A percentile compares a stretch with the other conserved stretches of the same genome.
phyloP scores from a whole-genome alignment of 2,888 invertebrate species.

The Camptogramma bilineatum region DNA sequence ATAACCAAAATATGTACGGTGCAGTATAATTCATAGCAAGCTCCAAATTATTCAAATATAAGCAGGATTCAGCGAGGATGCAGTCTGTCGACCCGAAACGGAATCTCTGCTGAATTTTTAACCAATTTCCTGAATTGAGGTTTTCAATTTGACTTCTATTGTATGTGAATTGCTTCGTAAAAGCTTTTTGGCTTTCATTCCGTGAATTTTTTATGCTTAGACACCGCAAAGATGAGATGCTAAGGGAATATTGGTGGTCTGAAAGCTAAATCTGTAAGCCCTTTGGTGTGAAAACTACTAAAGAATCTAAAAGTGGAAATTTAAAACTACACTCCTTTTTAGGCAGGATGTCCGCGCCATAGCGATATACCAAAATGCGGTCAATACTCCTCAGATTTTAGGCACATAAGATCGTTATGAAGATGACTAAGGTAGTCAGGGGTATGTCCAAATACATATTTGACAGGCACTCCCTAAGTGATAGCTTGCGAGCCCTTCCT shows the following conservation, averaged over 20 bases:
- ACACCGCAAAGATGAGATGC: background rate
- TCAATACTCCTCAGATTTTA: too few species aligned
- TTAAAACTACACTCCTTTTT: background rate
- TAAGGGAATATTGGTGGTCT: background rate
- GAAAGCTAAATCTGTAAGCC: background rate
- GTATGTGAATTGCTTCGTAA: constrained; percentile 24
- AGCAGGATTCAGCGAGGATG: constrained; percentile 26
- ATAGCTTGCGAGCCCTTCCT: too few species aligned
- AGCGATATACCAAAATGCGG: too few species aligned
- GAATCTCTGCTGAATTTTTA: constrained; percentile 30
- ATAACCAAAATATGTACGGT: constrained; percentile 15
- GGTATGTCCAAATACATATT: too few species aligned
- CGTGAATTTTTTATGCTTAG: background rate
- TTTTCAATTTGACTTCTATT: constrained; percentile 36
- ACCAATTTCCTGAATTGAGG: constrained; percentile 34
- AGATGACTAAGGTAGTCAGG: too few species aligned
- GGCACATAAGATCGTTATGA: too few species aligned
- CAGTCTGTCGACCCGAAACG: constrained; percentile 28
- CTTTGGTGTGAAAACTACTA: background rate
- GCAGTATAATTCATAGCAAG: background rate
- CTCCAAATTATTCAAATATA: constrained; percentile 35
- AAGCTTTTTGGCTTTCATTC: constrained; percentile 23
- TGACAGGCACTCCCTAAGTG: too few species aligned
- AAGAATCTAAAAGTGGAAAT: background rate
- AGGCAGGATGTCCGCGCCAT: too few species aligned